These are phyloP conservation scores for Cololabis saira DNA, from an alignment of 2,113 vertebrate species.

Conservation along the genomic window DNA sequence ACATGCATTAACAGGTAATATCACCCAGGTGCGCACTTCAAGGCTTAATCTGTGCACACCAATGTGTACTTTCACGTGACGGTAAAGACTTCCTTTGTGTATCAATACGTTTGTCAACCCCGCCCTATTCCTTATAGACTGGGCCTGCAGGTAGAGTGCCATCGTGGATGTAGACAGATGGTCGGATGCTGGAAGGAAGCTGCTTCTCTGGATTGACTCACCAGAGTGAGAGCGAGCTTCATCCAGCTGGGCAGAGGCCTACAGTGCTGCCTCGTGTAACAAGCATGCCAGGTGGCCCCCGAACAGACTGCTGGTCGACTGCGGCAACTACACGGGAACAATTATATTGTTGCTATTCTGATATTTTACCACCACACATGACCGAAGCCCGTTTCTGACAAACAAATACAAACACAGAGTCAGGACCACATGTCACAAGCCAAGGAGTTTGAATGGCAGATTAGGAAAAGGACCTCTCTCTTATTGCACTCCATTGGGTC, in stretches of 20 bases:
- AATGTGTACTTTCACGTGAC: neutral
- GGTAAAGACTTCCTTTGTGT: conserved; percentile 13
- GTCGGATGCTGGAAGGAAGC: conserved; percentile 62
- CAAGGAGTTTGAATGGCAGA: conserved; percentile 42
- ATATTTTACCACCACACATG: conserved; percentile 37
- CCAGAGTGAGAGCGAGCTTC: conserved; percentile 61
- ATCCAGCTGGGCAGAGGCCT: conserved; percentile 74
- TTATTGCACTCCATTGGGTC: conserved; percentile 37
- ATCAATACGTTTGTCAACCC: conserved; percentile 9
- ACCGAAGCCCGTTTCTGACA: conserved; percentile 18
- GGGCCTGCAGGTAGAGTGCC: conserved; percentile 49
- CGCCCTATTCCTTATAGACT: conserved; percentile 7
- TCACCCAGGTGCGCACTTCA: neutral
- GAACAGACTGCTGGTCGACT: conserved; percentile 52
- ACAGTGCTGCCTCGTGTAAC: conserved; percentile 51
- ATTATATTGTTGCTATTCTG: conserved; percentile 40
- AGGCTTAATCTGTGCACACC: neutral
- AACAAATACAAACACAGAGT: conserved; percentile 43
- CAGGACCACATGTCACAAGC: conserved; percentile 35
- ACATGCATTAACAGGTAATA: neutral
- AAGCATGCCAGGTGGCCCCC: conserved; percentile 64
- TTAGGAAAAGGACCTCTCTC: conserved; percentile 51
- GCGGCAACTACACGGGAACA: conserved; percentile 30
- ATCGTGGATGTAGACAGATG: conserved; percentile 65
- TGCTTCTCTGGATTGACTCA: conserved; percentile 61